phyloP scores from a whole-genome alignment of 1,140 invertebrate genomes.

The Leptopilina clavipes region DNA sequence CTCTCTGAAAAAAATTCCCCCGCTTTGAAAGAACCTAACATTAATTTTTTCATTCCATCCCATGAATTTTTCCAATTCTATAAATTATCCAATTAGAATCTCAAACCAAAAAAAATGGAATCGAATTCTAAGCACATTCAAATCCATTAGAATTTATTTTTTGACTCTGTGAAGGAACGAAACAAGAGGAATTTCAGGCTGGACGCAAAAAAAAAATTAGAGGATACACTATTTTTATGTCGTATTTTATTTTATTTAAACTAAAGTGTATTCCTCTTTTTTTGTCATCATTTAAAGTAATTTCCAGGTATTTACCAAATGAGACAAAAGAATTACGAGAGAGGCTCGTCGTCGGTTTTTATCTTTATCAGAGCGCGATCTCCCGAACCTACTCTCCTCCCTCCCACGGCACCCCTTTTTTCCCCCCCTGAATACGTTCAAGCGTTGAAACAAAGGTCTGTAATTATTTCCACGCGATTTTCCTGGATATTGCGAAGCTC shows the following conservation, averaged over 20 bases:
- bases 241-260: background rate
- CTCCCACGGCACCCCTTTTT: too few species aligned
- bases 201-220: background rate
- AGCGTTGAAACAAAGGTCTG: conserved; percentile 25
- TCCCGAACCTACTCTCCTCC: background rate
- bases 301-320: conserved; percentile 19
- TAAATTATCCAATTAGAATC: too few species aligned
- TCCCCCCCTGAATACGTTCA: background rate
- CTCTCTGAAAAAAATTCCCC: too few species aligned
- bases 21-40: too few species aligned
- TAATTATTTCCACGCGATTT: conserved; percentile 33
- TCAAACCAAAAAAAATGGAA: too few species aligned
- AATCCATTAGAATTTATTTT: too few species aligned
- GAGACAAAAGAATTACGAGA: conserved; percentile 21
- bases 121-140: too few species aligned
- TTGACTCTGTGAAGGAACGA: too few species aligned
- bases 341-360: conserved; percentile 1
- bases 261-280: background rate
- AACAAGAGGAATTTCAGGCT: too few species aligned
- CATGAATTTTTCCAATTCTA: too few species aligned
- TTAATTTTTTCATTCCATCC: too few species aligned
- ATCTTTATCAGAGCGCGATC: conserved; percentile 25
- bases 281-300: background rate
- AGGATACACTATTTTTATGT: background rate
- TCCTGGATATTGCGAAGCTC: background rate